A percentile compares a stretch with the other conserved stretches of the same genome.
phyloP scores from a whole-genome alignment of 1,140 invertebrate species.

The Sitodiplosis mosellana region DNA sequence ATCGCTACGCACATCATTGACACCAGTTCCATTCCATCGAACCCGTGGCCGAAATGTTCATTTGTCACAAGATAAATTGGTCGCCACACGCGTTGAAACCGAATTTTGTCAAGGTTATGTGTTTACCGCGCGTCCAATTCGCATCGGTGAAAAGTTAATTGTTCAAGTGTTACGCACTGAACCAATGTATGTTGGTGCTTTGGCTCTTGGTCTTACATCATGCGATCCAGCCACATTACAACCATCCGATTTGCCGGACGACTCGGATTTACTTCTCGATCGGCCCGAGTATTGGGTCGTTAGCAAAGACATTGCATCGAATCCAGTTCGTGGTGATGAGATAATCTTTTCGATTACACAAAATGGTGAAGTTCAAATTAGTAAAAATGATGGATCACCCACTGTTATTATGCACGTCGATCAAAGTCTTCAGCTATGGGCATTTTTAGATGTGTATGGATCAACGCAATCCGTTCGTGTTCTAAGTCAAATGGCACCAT shows the following conservation, averaged over 20 bases:
- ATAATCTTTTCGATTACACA: conserved; percentile 71
- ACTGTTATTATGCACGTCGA: conserved; percentile 88
- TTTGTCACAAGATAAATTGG: conserved; percentile 57
- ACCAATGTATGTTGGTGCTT: conserved; percentile 64
- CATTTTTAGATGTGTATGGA: conserved; percentile 91
- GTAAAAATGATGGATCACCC: conserved; percentile 64
- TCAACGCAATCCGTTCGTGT: conserved; percentile 73
- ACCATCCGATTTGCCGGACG: conserved; percentile 67
- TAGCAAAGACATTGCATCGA: conserved; percentile 74
- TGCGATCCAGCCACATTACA: conserved; percentile 68
- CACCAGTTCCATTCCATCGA: conserved; percentile 40
- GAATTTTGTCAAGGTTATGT: conserved; percentile 92
- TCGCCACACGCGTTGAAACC: conserved; percentile 59
- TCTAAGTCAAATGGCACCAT: conserved; percentile 24
- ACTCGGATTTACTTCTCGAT: conserved; percentile 80
- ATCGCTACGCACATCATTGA: conserved; percentile 28
- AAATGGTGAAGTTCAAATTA: conserved; percentile 75
- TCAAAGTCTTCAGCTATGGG: conserved; percentile 73
- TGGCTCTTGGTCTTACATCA: conserved; percentile 83
- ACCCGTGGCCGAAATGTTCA: conserved; percentile 68
- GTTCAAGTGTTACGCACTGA: conserved; percentile 73
- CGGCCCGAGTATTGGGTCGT: conserved; percentile 96
- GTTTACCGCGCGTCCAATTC: conserved; percentile 69
- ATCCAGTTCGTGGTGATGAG: conserved; percentile 70
- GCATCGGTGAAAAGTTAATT: conserved; percentile 70